Conservation (phyloP, 2,888 invertebrate genomes). For the Tholera decimalis region DNA sequence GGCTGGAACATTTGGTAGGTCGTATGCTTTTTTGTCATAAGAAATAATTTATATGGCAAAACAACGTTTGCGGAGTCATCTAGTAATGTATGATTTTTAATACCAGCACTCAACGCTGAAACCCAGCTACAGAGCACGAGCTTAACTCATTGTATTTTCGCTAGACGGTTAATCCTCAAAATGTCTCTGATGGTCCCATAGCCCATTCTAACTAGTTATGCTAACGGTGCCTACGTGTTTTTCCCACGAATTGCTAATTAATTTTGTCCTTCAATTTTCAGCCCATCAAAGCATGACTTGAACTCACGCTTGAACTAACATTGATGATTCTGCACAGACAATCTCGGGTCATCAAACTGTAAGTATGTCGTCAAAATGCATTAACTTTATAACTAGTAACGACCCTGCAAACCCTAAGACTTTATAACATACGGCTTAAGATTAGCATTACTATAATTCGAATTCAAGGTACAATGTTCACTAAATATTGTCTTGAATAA, state of each 20-base stretch:
- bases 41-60: no score
- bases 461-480: background rate
- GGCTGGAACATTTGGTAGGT: no score
- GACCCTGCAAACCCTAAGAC: background rate
- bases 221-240: no score
- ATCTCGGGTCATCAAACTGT: background rate
- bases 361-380: conserved; percentile 12
- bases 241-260: background rate
- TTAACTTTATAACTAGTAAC: conserved; percentile 16
- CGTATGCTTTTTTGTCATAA: no score
- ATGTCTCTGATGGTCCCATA: background rate
- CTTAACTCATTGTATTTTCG: background rate
- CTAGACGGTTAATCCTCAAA: background rate
- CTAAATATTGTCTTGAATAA: background rate
- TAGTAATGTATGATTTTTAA: no score
- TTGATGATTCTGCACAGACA: background rate
- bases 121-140: background rate
- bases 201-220: background rate
- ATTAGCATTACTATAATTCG: conserved; percentile 5
- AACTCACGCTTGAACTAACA: background rate
- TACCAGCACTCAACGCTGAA: background rate
- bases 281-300: background rate
- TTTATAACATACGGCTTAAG: background rate
- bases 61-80: no score
- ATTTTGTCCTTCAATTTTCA: background rate